These are phyloP conservation scores for Epizoanthus fatuus DNA, from an alignment of 92 coral and sea anemone species.

Conservation along the genomic window DNA sequence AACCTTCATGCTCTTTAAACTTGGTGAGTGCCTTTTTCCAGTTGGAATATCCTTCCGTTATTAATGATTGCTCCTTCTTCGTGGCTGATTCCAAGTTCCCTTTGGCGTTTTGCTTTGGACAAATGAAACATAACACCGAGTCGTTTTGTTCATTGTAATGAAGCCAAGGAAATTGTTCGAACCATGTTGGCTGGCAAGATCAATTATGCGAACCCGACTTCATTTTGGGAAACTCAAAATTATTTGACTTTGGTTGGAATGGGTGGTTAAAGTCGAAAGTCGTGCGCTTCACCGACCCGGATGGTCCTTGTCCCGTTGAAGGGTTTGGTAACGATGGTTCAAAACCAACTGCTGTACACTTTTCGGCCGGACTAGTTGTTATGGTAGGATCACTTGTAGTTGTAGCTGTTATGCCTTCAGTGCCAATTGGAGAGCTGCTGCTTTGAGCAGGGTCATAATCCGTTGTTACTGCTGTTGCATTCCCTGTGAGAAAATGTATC, in stretches of 20 bases:
- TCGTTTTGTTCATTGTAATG: constrained; percentile 54
- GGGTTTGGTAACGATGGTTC: constrained; percentile 43
- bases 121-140: constrained; percentile 55
- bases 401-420: constrained; percentile 45
- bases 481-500: constrained; percentile 39
- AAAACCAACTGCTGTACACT: constrained; percentile 42
- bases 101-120: constrained; percentile 53
- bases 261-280: constrained; percentile 30
- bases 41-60: constrained; percentile 53
- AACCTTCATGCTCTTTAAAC: constrained; percentile 49
- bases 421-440: constrained; percentile 49
- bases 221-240: constrained; percentile 44
- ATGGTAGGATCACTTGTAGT: constrained; percentile 7
- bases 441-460: constrained; percentile 39
- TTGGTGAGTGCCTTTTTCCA: constrained; percentile 49
- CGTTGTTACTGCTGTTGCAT: constrained; percentile 35
- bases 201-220: constrained; percentile 38
- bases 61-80: constrained; percentile 46
- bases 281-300: constrained; percentile 50
- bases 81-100: constrained; percentile 42
- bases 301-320: constrained; percentile 47
- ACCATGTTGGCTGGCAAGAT: constrained; percentile 55
- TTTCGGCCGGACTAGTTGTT: constrained; percentile 41
- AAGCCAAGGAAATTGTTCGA: constrained; percentile 51
- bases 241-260: constrained; percentile 49